These are phyloP conservation scores for Tapirus terrestris DNA, from an alignment of 2,113 vertebrate genomes.

Conservation along the genomic window DNA sequence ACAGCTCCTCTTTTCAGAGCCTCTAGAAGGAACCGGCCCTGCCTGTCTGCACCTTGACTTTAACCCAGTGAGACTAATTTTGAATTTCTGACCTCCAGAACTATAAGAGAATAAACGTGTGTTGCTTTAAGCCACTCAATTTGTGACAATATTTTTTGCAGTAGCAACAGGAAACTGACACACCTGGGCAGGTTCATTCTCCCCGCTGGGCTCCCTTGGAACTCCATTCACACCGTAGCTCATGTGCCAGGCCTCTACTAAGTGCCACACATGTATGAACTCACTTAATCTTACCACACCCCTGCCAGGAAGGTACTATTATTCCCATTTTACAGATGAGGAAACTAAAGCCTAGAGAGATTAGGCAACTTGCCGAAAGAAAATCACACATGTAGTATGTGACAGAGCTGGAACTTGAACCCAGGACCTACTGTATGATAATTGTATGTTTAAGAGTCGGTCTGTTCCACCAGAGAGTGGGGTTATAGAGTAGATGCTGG, in stretches of 20 bases:
- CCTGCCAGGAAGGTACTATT: not conserved
- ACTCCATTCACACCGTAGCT: not conserved
- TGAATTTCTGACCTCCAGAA: not conserved
- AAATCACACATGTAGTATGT: fast-evolving
- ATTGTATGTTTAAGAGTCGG: not conserved
- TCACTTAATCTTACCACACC: not conserved
- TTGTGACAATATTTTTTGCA: too few relatives aligned
- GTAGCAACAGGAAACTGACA: not conserved
- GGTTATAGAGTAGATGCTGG: not conserved
- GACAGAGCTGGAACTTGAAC: not conserved
- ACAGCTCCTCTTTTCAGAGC: not conserved
- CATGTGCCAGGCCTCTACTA: fast-evolving
- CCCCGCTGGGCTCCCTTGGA: fast-evolving
- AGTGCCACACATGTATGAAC: not conserved
- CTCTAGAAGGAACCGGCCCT: not conserved
- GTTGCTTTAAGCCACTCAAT: not conserved
- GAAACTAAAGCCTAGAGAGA: not conserved
- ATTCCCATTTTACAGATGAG: not conserved
- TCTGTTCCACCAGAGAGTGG: not conserved
- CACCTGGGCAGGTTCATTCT: fast-evolving
- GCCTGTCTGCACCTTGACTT: not conserved
- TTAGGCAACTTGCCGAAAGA: not conserved
- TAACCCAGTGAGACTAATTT: not conserved
- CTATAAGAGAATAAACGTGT: not conserved
- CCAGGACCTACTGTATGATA: not conserved